Evolutionary conservation across 2,113 vertebrate genomes (phyloP).

Genomic region (Rutilus rutilus): DNA sequence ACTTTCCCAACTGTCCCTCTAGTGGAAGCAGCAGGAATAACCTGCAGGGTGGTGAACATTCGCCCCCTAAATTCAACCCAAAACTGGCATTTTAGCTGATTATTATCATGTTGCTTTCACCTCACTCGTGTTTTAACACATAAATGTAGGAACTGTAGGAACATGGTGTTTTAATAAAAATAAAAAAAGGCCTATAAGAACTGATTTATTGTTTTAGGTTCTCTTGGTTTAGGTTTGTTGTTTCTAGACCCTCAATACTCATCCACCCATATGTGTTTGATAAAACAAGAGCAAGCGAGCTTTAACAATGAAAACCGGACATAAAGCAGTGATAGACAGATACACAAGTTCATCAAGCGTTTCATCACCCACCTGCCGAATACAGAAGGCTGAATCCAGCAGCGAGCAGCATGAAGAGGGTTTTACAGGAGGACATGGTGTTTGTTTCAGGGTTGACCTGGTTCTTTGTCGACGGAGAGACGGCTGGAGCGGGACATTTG

Average conservation of each 20-base stretch:
- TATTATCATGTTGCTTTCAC: neutral
- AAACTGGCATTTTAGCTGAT: neutral
- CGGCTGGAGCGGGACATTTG: no score
- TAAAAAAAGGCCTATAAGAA: neutral
- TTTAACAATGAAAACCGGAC: no score
- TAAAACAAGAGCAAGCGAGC: neutral
- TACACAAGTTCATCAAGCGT: no score
- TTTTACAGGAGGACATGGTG: no score
- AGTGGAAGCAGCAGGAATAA: neutral
- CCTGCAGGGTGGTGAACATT: neutral
- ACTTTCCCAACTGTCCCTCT: constrained; percentile 6
- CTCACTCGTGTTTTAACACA: neutral
- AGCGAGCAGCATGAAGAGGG: no score
- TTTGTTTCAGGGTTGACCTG: no score
- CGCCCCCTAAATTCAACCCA: no score
- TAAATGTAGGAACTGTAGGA: neutral
- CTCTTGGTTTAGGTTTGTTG: neutral
- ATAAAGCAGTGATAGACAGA: no score
- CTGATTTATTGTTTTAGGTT: neutral
- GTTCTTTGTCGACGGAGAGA: no score
- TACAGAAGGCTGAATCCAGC: no score
- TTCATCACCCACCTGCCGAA: no score
- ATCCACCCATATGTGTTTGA: neutral
- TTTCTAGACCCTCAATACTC: neutral
- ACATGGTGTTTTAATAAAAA: neutral